Evolutionary conservation across 2,888 invertebrate genomes (phyloP).

Genomic region (Agrotis exclamationis): DNA sequence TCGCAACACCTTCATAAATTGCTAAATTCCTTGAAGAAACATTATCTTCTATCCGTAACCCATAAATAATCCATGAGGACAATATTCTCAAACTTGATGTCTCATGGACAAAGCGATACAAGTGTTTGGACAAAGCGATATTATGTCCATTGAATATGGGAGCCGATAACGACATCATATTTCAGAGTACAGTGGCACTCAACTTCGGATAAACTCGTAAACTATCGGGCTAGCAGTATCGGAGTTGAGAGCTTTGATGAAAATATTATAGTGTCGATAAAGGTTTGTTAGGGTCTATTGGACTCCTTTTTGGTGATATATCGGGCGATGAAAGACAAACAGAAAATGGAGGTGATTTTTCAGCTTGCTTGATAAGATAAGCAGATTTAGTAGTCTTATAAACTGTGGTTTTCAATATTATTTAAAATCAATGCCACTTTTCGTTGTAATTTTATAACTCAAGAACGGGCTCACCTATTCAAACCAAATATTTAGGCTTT

Average conservation of each 20-base stretch:
- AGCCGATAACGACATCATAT: conserved; percentile 52
- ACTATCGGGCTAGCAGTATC: conserved; percentile 9
- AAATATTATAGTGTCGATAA: conserved; percentile 52
- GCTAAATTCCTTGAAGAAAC: not conserved
- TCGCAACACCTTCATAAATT: conserved; percentile 14
- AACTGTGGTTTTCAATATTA: no score
- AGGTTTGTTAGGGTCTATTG: not conserved
- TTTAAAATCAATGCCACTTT: no score
- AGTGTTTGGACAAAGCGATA: conserved; percentile 32
- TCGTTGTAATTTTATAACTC: no score
- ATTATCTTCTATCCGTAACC: not conserved
- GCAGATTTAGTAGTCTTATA: not conserved
- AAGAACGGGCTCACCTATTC: no score
- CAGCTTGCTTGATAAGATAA: not conserved
- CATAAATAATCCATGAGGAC: conserved; percentile 26
- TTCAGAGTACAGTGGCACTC: conserved; percentile 13
- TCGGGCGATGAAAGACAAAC: no score
- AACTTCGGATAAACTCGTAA: conserved; percentile 47
- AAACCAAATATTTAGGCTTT: no score
- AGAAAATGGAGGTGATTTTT: not conserved
- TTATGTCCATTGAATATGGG: conserved; percentile 32
- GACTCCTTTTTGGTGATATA: no score
- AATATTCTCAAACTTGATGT: conserved; percentile 37
- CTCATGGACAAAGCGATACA: conserved; percentile 30
- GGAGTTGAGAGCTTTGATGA: conserved; percentile 36